Conservation (phyloP, 2,797 vertebrate species). For the Sphenodon punctatus region DNA sequence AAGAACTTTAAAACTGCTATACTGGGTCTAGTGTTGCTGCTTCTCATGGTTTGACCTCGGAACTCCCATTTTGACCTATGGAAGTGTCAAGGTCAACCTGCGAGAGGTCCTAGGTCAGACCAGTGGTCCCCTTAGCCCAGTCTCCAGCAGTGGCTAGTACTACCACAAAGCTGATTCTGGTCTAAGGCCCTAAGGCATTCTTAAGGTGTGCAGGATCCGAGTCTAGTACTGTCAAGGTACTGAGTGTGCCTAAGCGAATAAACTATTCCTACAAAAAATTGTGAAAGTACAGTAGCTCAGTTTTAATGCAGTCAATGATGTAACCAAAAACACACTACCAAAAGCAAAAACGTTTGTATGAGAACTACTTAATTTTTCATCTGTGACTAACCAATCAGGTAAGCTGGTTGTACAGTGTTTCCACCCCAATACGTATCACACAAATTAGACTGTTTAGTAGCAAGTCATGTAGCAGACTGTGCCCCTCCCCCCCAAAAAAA, state of each 20-base stretch:
- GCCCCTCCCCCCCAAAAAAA: background rate
- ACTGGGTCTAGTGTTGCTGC: too few relatives aligned
- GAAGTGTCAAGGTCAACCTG: too few relatives aligned
- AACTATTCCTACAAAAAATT: constrained; percentile 19
- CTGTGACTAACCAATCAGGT: background rate
- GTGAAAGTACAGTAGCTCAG: background rate
- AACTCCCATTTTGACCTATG: too few relatives aligned
- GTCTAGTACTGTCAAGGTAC: background rate
- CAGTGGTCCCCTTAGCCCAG: too few relatives aligned
- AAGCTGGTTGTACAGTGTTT: too few relatives aligned
- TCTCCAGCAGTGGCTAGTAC: too few relatives aligned
- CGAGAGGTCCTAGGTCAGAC: too few relatives aligned
- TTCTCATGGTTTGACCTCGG: too few relatives aligned
- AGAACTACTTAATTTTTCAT: background rate
- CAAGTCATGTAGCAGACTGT: background rate
- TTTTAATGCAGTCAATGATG: background rate
- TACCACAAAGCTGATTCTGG: too few relatives aligned
- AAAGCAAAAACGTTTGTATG: background rate
- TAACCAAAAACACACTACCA: background rate
- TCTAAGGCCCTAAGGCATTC: background rate
- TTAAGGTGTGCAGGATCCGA: background rate
- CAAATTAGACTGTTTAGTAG: background rate
- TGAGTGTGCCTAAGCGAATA: background rate
- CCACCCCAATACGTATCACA: background rate
- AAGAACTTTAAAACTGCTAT: too few relatives aligned